Conservation (phyloP, 2,888 invertebrate genomes). For the Agonum fuliginosum region DNA sequence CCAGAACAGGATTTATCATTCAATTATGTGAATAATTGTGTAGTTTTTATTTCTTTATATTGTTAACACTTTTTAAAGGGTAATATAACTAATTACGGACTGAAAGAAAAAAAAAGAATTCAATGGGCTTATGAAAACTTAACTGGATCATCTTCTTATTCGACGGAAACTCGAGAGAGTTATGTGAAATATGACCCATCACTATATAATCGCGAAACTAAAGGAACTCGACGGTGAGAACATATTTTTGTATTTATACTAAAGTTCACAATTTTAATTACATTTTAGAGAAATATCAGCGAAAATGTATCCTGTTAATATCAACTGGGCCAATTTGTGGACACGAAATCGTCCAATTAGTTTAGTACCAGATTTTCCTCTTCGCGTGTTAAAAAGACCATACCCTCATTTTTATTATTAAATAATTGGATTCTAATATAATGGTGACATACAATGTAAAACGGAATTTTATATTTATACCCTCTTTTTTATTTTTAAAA, state of each 20-base stretch:
- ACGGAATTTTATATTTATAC: slow-evolving; percentile 28
- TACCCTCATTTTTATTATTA: slow-evolving; percentile 53
- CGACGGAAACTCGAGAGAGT: slow-evolving; percentile 40
- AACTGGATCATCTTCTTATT: neutral
- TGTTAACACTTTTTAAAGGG: slow-evolving; percentile 28
- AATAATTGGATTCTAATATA: neutral
- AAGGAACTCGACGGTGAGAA: neutral
- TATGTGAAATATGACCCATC: neutral
- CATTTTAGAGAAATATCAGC: slow-evolving; percentile 36
- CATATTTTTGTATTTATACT: neutral
- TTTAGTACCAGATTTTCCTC: slow-evolving; percentile 43
- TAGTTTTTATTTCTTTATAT: neutral
- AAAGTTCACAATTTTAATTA: neutral
- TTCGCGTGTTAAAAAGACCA: slow-evolving; percentile 6
- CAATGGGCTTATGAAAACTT: slow-evolving; percentile 40
- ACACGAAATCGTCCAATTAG: neutral
- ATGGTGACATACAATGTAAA: slow-evolving; percentile 1
- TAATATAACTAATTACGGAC: slow-evolving; percentile 44
- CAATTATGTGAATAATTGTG: slow-evolving; percentile 44
- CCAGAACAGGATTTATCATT: slow-evolving; percentile 48
- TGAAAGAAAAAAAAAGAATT: slow-evolving; percentile 15
- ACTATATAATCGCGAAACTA: neutral
- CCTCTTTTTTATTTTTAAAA: neutral
- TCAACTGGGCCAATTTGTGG: neutral
- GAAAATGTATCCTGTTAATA: slow-evolving; percentile 10